Conservation (phyloP, 2,888 invertebrate species). For the Creontiades dilutus region DNA sequence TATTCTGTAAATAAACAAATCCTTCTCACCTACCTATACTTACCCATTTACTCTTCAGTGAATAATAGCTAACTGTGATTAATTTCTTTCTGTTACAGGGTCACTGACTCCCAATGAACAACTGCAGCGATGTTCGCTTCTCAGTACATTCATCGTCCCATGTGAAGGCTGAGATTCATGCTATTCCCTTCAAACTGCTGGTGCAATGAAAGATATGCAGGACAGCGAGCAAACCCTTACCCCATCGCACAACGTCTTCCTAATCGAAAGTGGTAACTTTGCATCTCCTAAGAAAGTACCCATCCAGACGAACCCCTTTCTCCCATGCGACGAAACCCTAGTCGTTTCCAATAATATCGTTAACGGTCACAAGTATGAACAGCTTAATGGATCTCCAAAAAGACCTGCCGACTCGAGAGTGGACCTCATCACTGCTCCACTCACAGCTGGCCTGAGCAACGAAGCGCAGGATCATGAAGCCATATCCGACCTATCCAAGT, state of each 20-base stretch:
- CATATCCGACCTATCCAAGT: neutral
- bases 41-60: too few species aligned
- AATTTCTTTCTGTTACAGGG: neutral
- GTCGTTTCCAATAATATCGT: neutral
- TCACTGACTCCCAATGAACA: conserved; percentile 16
- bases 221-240: neutral
- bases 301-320: conserved; percentile 27
- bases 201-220: conserved; percentile 39
- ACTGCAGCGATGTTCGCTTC: neutral
- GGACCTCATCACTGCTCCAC: neutral
- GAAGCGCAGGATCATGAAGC: neutral
- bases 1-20: too few species aligned
- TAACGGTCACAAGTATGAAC: conserved; percentile 9
- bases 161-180: neutral
- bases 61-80: too few species aligned
- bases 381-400: neutral
- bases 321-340: neutral
- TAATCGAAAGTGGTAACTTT: conserved; percentile 43
- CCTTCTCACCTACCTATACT: too few species aligned
- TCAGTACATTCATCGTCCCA: conserved; percentile 21
- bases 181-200: neutral
- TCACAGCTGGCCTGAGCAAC: conserved; percentile 1
- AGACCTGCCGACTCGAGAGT: conserved; percentile 12
- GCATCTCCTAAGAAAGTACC: conserved; percentile 21
- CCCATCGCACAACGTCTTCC: conserved; percentile 31